Evolutionary conservation across 2,888 invertebrate species (phyloP).

Genomic region (Campoletis raptor): DNA sequence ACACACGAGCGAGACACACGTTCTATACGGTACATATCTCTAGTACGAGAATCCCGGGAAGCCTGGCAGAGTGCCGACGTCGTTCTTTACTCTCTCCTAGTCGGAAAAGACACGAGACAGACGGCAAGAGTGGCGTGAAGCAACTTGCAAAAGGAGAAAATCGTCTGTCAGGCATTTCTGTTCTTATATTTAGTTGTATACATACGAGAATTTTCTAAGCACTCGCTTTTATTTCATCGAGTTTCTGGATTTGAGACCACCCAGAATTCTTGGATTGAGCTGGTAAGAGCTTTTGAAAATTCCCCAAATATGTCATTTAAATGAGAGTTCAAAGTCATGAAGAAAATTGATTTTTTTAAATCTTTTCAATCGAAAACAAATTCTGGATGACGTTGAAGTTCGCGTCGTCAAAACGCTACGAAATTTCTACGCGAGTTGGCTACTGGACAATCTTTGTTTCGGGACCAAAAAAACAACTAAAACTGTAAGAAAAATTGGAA

Average conservation of each 20-base stretch:
- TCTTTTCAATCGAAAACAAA: background rate
- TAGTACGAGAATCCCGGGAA: conserved; percentile 65
- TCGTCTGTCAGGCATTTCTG: conserved; percentile 41
- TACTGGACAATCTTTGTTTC: background rate
- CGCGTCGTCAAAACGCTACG: too few relatives aligned
- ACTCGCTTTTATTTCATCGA: conserved; percentile 23
- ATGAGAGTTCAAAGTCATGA: background rate
- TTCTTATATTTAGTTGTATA: conserved; percentile 49
- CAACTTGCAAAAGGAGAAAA: conserved; percentile 58
- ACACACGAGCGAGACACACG: conserved; percentile 46
- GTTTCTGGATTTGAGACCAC: conserved; percentile 34
- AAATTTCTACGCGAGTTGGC: too few relatives aligned
- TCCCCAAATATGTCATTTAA: background rate
- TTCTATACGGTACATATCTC: conserved; percentile 34
- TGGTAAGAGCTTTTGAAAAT: background rate
- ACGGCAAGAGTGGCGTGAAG: conserved; percentile 66
- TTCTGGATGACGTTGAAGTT: background rate
- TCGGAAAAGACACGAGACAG: conserved; percentile 71
- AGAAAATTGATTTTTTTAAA: background rate
- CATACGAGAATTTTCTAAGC: conserved; percentile 34
- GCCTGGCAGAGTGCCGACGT: conserved; percentile 78
- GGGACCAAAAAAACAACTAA: background rate
- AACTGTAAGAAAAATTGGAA: background rate
- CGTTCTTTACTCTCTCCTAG: conserved; percentile 62
- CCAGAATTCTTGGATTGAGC: conserved; percentile 22